Base-by-base conservation (phyloP, 2,113 vertebrate genomes). In the Oceanites oceanicus region DNA sequence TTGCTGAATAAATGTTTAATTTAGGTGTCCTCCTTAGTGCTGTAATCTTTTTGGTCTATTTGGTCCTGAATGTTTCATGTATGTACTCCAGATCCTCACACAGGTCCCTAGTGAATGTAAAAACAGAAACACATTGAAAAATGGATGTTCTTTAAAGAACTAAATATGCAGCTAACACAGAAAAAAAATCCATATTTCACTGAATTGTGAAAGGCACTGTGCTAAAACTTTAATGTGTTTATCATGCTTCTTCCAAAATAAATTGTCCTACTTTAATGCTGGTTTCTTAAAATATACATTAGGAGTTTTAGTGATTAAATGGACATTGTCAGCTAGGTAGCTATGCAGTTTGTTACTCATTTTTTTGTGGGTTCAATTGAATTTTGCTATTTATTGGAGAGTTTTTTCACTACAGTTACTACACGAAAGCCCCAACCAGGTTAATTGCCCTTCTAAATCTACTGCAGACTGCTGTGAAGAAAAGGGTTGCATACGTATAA, bases 1-100 rank as follows among this genome's bases (percentile, higher is more conserved):
- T 85, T 78, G n/a, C 20, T 86, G n/a, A 42, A 89, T 97, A 95
- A 97, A 95, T 97, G 94, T 97, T 97, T 98, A 96, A 97, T 96
- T 91, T 86, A 96, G 86, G 59, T 94, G 72, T 97, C 95, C 49
- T 97, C 52, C 56, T 97, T 88, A 94, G 94, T 88, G 59, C 82
- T 98, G 94, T 92, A 96, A 75, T 96, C 82, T 96, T 98, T 94
- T 93, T 91, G 90, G 70, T 94, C 88, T 90, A 92, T 97, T 97
- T 97, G 86, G 82, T 97, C 70, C 56, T 97, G 94, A 97, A 96
- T 94, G 92, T 95, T 96, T 97, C 96, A 94, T 88, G 68, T 88
- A 95, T 53, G 83, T 97, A 81, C 94, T 97, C 78, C 80, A 97
- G 93, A 92, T 55, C 36, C 45, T 94, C 11, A 18, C 83, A 83